Evolutionary conservation across 2,113 vertebrate genomes (phyloP), one percentile per base, ranked within the genome.

Genomic region (Pteruthius melanotis): DNA sequence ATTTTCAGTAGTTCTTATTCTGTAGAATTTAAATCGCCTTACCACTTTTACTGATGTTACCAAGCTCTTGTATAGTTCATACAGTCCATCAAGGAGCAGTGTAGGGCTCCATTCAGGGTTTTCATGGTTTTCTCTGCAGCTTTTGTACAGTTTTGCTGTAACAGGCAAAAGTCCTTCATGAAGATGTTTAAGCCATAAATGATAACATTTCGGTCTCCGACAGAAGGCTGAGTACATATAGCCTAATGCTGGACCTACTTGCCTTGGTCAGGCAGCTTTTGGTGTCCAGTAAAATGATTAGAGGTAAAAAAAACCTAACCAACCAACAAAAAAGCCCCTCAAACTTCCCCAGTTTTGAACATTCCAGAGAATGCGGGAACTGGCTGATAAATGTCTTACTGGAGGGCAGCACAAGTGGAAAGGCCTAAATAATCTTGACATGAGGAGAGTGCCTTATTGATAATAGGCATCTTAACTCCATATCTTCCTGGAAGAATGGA

Each of bases 151-250:
- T 84, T 63, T 39, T 45, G 17, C n/a, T 45, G 1, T 28, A 39
- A 33, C 13, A 39, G 33, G 18, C 5, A 19, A 23, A 64, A 42
- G 28, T 31, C 20, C 20, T 44, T 44, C 14, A 10, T 39, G 15
- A 39, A 56, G 40, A 12, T 54, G 12, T 47, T 54, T 19, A 47
- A 47, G 10, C 15, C 49, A 39, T 64, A 64, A 64, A 74, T 54
- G 6, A 11, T 15, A 54, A 39, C 7, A 9, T 33, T 64, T 54
- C 22, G 10, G 40, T 54, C 14, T 84, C 23, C 0, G 0, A 39
- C 15, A 47, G 9, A 54, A 64, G 37, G 60, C 11, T 45, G 18
- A 40, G 23, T 31, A 17, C 17, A 1, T 11, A 11, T 42, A 31
- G 37, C 31, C 40, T 69, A 10, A 15, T 37, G 33, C 13, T 50